These are phyloP conservation scores for Ptiloglossa arizonensis DNA, from an alignment of 1,140 invertebrate species.

Conservation along the genomic window DNA sequence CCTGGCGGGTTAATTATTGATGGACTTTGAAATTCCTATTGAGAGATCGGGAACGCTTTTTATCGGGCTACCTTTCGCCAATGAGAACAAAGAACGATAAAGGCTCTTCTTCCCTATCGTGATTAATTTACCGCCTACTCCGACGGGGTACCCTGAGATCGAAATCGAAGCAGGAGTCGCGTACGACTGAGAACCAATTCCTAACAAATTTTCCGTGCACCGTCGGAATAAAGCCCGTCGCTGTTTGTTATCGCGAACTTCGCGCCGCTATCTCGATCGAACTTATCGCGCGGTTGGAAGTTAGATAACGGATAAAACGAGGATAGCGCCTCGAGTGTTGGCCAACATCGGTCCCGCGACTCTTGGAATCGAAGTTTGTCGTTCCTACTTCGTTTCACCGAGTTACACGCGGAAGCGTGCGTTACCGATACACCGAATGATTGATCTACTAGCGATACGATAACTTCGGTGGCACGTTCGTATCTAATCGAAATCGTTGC, in stretches of 20 bases:
- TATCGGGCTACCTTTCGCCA: constrained; percentile 15
- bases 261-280: constrained; percentile 54
- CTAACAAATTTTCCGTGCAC: constrained; percentile 12
- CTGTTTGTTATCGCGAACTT: constrained; percentile 39
- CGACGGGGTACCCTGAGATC: not conserved
- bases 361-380: too few species aligned
- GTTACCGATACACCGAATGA: too few species aligned
- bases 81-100: constrained; percentile 34
- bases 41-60: constrained; percentile 44
- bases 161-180: constrained; percentile 5
- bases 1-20: constrained; percentile 37
- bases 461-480: too few species aligned
- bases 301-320: not conserved
- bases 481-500: too few species aligned
- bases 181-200: not conserved
- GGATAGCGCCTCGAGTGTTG: too few species aligned
- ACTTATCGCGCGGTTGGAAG: constrained; percentile 41
- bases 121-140: constrained; percentile 19
- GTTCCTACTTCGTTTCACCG: too few species aligned
- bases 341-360: not conserved
- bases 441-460: too few species aligned
- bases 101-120: constrained; percentile 19
- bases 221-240: constrained; percentile 29
- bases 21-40: constrained; percentile 51
- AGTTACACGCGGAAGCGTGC: too few species aligned